Conservation (phyloP, 2,113 vertebrate species). For the Heterochromis multidens region DNA sequence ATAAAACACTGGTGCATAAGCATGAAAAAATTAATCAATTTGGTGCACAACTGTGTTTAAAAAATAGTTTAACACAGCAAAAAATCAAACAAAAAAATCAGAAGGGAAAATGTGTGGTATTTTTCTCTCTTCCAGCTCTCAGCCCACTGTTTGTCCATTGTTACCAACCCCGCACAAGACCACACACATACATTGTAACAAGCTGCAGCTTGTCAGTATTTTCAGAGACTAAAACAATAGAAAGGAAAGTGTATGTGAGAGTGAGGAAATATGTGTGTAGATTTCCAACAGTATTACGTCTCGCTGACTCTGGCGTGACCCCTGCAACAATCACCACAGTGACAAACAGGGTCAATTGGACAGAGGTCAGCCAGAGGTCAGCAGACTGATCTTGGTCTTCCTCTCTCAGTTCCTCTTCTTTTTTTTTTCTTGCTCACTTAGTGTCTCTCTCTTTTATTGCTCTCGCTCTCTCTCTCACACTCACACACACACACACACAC, state of each 20-base stretch:
- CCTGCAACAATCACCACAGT: not conserved
- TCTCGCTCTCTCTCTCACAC: too few relatives aligned
- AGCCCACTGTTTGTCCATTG: slow-evolving; percentile 25
- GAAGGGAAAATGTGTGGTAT: slow-evolving; percentile 19
- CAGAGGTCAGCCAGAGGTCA: slow-evolving; percentile 26
- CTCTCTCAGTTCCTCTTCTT: not conserved
- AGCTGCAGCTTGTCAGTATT: slow-evolving; percentile 13
- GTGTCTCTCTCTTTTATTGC: too few relatives aligned
- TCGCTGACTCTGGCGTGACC: not conserved
- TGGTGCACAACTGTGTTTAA: not conserved
- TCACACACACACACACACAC: not conserved
- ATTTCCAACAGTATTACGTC: not conserved
- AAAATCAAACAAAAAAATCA: not conserved
- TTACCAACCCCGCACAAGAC: not conserved
- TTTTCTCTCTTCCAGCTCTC: not conserved
- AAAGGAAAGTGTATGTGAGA: slow-evolving; percentile 10
- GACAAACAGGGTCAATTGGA: slow-evolving; percentile 1
- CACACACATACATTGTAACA: slow-evolving; percentile 12
- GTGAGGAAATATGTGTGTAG: not conserved
- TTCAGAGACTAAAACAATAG: slow-evolving; percentile 16
- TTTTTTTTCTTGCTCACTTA: not conserved
- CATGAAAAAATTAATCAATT: not conserved
- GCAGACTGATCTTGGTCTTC: slow-evolving; percentile 17
- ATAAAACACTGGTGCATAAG: not conserved
- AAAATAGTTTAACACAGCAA: not conserved